These are phyloP conservation scores for Neodiprion pinetum DNA, from an alignment of 1,140 invertebrate species.

Conservation along the genomic window DNA sequence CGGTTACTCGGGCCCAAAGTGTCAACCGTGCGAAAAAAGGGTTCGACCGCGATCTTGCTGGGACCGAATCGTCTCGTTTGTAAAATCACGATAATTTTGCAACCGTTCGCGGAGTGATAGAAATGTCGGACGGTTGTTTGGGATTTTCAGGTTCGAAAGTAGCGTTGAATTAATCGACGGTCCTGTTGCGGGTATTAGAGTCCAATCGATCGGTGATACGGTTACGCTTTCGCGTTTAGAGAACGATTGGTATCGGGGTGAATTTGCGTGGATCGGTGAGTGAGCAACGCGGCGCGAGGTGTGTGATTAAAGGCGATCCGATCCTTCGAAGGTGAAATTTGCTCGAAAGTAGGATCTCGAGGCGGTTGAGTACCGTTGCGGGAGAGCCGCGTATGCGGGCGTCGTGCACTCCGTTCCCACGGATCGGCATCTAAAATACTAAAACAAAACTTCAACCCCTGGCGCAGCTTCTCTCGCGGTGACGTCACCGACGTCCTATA, in stretches of 20 bases:
- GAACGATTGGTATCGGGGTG: too few relatives aligned
- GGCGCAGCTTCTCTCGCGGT: conserved; percentile 27
- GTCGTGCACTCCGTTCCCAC: conserved; percentile 47
- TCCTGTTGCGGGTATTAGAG: too few relatives aligned
- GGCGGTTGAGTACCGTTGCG: conserved; percentile 35
- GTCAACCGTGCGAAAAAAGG: conserved; percentile 3
- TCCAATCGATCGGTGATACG: too few relatives aligned
- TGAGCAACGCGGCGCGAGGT: too few relatives aligned
- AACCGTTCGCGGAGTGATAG: too few relatives aligned
- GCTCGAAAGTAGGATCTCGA: background rate
- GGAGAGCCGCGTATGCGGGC: conserved; percentile 16
- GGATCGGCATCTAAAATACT: conserved; percentile 50
- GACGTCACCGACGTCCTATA: background rate
- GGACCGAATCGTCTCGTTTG: too few relatives aligned
- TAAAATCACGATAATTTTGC: too few relatives aligned
- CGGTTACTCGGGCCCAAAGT: background rate
- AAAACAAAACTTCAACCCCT: conserved; percentile 50
- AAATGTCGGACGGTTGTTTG: too few relatives aligned
- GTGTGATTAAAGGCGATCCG: too few relatives aligned
- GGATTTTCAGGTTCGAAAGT: too few relatives aligned
- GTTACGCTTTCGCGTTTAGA: too few relatives aligned
- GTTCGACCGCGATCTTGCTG: background rate
- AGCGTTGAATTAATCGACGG: too few relatives aligned
- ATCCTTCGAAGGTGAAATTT: background rate
- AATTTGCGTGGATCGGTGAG: background rate